These are phyloP conservation scores for Coccyzus lansbergi DNA, from an alignment of 2,797 vertebrate species.

Conservation along the genomic window DNA sequence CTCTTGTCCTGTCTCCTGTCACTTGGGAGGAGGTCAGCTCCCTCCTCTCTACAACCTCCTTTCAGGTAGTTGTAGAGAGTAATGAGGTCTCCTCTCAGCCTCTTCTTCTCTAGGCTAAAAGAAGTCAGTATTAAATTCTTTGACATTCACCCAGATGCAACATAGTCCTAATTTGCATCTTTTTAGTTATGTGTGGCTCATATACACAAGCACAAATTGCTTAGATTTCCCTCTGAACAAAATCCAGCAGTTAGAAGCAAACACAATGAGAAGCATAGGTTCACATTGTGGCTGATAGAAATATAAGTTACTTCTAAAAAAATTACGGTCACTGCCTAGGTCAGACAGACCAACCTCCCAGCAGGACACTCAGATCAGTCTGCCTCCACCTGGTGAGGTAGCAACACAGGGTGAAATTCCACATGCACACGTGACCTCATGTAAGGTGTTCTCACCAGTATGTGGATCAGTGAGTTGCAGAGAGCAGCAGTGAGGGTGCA, in stretches of 20 bases:
- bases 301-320: not conserved
- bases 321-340: too few relatives aligned
- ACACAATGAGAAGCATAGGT: not conserved
- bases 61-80: too few relatives aligned
- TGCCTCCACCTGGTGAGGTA: not conserved
- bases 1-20: too few relatives aligned
- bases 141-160: not conserved
- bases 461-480: not conserved
- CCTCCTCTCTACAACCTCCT: too few relatives aligned
- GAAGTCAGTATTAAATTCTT: not conserved
- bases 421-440: not conserved
- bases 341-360: not conserved
- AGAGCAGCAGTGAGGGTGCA: not conserved
- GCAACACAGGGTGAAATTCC: not conserved
- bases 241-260: not conserved
- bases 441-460: not conserved
- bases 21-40: too few relatives aligned
- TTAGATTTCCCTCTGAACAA: not conserved
- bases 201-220: not conserved
- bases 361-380: not conserved
- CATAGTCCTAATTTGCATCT: not conserved
- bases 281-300: not conserved
- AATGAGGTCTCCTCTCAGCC: too few relatives aligned
- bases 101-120: too few relatives aligned
- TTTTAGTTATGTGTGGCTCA: not conserved